Base-by-base conservation (phyloP, 1,140 invertebrate genomes). In the Doryteuthis pealeii region DNA sequence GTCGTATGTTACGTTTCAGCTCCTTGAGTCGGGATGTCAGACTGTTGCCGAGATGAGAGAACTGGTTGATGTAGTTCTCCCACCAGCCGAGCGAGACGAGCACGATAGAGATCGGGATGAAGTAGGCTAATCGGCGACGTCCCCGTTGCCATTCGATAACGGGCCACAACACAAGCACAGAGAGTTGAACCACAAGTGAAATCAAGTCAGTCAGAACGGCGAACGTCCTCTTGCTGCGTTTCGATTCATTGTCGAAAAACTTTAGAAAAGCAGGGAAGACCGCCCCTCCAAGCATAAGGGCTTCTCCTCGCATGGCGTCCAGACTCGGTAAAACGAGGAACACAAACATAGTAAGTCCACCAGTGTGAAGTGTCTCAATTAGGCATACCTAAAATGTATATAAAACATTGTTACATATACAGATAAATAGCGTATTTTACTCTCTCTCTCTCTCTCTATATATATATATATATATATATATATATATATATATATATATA, bases 41-140 rank as follows among this genome's bases (percentile, higher is more conserved):
- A 22, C 85, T 58, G 33, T 62, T 71, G 8, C 81, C 83, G 68
- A 83, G 70, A 22, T 74, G 58, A 12, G 83, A 83, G 75, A 80
- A 79, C 32, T 79, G 79, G 76, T 85, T 85, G 15, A 86, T 80
- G 75, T 84, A 88, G 73, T 88, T 88, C 71, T 88, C 86, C 85
- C 86, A 86, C 84, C 85, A 87, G 5, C 80, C 80, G 26, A 84
- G 70, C 1, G 86, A 86, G 45, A 85, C 82, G 14, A 87, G 75
- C 22, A 86, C 62, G 12, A 88, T 72, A 6, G 85, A 85, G 1
- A 82, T 73, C 1, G 85, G 82, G 31, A 86, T 80, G 8, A 76
- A 70, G 81, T 81, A 82, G 3, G 76, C 71, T 33, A 81, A 73
- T 12, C 75, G 71, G 12, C 70, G 67, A 12, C 78, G 67, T 8